Conservation (phyloP, 2,797 vertebrate species). For the Bradypodion ventrale region DNA sequence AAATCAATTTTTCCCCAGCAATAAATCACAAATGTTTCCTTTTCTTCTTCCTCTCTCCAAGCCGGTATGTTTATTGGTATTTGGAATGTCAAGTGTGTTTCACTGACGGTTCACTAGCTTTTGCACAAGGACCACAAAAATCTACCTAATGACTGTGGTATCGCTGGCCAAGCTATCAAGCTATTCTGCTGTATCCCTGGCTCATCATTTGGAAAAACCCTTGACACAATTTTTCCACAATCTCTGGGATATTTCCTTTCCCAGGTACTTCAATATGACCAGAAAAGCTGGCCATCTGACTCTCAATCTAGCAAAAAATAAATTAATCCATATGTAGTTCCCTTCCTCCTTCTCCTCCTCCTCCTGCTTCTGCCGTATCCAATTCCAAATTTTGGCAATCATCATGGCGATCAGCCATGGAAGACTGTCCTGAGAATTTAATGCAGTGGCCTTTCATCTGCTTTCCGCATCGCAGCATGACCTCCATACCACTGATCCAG, state of each 20-base stretch:
- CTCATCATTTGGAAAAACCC: neutral
- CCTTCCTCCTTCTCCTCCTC: too few species aligned
- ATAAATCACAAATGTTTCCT: neutral
- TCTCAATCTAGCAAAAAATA: too few species aligned
- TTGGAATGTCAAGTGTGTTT: neutral
- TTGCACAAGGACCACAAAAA: neutral
- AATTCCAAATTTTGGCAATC: too few species aligned
- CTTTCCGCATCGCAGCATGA: too few species aligned
- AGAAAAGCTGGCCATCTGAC: too few species aligned
- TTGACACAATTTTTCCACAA: neutral
- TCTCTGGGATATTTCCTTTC: neutral
- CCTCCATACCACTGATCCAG: too few species aligned
- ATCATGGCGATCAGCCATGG: too few species aligned
- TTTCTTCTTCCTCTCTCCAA: neutral
- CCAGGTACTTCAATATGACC: neutral
- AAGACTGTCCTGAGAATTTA: too few species aligned
- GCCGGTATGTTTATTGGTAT: neutral
- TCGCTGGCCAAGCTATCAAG: neutral
- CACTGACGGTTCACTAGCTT: neutral
- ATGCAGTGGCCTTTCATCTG: too few species aligned
- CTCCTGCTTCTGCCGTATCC: too few species aligned
- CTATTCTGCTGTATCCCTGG: neutral
- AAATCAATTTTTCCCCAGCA: neutral
- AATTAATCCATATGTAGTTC: too few species aligned
- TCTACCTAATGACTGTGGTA: neutral